Evolutionary conservation across 2,113 vertebrate species (phyloP), one percentile per base, ranked within the genome.

Genomic region (Grantiella picta): DNA sequence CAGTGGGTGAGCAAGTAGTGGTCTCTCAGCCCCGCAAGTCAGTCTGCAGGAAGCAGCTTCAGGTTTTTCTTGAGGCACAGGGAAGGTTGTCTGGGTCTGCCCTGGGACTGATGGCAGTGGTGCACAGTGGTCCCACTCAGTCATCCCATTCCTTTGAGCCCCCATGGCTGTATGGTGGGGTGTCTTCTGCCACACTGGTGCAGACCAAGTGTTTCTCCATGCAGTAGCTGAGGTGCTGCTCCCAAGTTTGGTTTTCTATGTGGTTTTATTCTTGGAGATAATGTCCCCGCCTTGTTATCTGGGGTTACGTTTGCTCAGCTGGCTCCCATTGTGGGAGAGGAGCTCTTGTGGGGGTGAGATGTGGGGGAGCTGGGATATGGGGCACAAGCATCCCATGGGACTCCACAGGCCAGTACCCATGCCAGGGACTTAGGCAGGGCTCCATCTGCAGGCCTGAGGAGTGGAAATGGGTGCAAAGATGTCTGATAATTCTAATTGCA

Each of bases 81-180:
- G 50, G 54, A 77, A 33, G 17, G 25, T 64, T 4, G 0, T 47
- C 79, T 60, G 54, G 8, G 11, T 82, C 35, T 6, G 20, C 35
- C 29, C 4, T 60, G 11, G 59, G 12, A 64, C 45, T 2, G 1
- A 69, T 70, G 61, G 50, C 7, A 5, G 7, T 7, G 18, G 40
- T 63, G 73, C 73, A 38, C 59, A 42, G 5, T 45, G 45, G 22
- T 92, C 33, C 35, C 1, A 1, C n/a, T 40, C 10, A 15, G 57
- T 56, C 71, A 11, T 22, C 6, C 28, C 0, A 1, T 56, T 20
- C 38, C 52, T 70, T 71, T 5, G 6, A 40, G 27, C 17, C 22
- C 40, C 3, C 23, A 0, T 1, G 6, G 45, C 50, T 60, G 29
- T 23, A 8, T 8, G 3, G 25, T 0, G 2, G n/a, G 16, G 5